A percentile compares a stretch with the other conserved stretches of the same genome.
phyloP scores from a whole-genome alignment of 1,140 invertebrate species.

The Micrasema minimum region DNA sequence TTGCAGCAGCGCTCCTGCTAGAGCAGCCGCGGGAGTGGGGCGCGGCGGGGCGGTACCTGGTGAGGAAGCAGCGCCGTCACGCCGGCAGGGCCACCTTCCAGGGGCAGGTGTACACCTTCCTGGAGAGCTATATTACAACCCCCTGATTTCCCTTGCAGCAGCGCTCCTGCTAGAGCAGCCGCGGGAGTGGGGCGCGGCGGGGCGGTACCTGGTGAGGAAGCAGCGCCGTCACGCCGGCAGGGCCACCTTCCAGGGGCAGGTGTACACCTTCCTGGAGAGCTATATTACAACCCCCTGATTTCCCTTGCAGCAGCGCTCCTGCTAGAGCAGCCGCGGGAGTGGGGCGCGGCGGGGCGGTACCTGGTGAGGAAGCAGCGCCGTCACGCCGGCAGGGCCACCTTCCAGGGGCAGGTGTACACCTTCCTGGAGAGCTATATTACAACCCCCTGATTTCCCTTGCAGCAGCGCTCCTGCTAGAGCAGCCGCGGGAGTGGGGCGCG shows the following conservation, averaged over 20 bases:
- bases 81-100: slow-evolving; percentile 74
- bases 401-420: slow-evolving; percentile 82
- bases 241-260: slow-evolving; percentile 76
- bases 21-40: slow-evolving; percentile 64
- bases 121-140: too few relatives aligned
- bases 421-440: slow-evolving; percentile 83
- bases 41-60: slow-evolving; percentile 65
- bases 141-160: too few relatives aligned
- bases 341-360: slow-evolving; percentile 66
- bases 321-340: slow-evolving; percentile 62
- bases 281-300: too few relatives aligned
- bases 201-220: slow-evolving; percentile 68
- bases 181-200: slow-evolving; percentile 63
- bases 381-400: slow-evolving; percentile 71
- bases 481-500: slow-evolving; percentile 63
- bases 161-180: slow-evolving; percentile 61
- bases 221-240: slow-evolving; percentile 70
- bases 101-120: slow-evolving; percentile 83
- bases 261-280: slow-evolving; percentile 85
- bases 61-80: slow-evolving; percentile 69
- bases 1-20: slow-evolving; percentile 56
- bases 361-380: slow-evolving; percentile 69
- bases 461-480: slow-evolving; percentile 59
- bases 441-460: too few relatives aligned
- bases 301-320: slow-evolving; percentile 55